These are phyloP conservation scores for Suncus etruscus DNA, from an alignment of 2,113 vertebrate genomes.

Conservation along the genomic window DNA sequence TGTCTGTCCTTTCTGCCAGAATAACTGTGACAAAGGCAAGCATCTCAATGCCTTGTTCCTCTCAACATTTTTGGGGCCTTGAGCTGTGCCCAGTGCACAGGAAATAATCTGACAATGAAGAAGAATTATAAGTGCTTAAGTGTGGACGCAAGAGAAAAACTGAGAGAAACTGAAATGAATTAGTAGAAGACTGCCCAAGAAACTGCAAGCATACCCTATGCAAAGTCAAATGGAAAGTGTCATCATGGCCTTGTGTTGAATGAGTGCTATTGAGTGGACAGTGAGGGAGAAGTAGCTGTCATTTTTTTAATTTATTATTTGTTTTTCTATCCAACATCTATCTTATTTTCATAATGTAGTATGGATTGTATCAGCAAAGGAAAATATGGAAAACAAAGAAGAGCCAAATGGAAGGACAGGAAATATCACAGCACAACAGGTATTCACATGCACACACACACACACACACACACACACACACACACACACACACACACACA, in stretches of 20 bases:
- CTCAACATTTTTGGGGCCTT: not conserved
- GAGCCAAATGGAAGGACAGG: constrained; percentile 2
- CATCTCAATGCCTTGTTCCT: not conserved
- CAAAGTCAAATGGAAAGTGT: not conserved
- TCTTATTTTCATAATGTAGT: constrained; percentile 22
- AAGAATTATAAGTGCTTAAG: not conserved
- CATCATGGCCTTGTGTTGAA: not conserved
- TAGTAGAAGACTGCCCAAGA: not conserved
- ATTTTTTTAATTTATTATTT: not conserved
- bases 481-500: too few species aligned
- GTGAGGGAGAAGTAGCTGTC: not conserved
- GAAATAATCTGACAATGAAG: not conserved
- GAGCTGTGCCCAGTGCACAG: not conserved
- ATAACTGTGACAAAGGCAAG: not conserved
- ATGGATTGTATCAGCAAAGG: not conserved
- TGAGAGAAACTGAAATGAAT: not conserved
- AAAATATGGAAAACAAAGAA: constrained; percentile 6
- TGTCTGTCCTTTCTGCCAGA: not conserved
- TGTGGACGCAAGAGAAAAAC: not conserved
- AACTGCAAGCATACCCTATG: not conserved
- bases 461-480: too few species aligned
- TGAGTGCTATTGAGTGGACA: not conserved
- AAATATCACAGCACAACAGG: not conserved
- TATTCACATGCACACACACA: not conserved
- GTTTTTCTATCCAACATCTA: not conserved